Evolutionary conservation across 2,797 vertebrate species (phyloP).

Genomic region (Catharus ustulatus): DNA sequence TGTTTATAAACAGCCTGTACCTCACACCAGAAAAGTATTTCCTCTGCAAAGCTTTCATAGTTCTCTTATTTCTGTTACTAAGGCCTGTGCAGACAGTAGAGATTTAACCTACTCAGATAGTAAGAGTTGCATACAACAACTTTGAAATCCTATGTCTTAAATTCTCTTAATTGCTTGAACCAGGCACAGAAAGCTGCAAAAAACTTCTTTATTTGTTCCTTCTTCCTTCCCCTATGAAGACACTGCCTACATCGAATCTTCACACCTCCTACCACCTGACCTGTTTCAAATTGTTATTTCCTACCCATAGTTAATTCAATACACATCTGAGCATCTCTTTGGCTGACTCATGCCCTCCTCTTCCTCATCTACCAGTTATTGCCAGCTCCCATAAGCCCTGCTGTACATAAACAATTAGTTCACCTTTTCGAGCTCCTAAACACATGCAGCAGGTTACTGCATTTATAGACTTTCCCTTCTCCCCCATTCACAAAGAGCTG

Average conservation of each 20-base stretch:
- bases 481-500: not conserved
- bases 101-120: not conserved
- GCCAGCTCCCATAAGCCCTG: not conserved
- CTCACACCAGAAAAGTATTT: not conserved
- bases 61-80: not conserved
- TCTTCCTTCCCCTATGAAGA: not conserved
- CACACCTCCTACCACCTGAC: not conserved
- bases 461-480: not conserved
- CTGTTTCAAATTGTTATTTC: not conserved
- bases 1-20: not conserved
- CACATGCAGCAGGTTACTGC: not conserved
- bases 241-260: not conserved
- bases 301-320: not conserved
- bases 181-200: not conserved
- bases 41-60: not conserved
- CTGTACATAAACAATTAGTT: not conserved
- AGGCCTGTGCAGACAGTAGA: not conserved
- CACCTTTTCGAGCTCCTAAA: not conserved
- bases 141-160: not conserved
- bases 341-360: not conserved
- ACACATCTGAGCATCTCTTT: not conserved
- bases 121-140: not conserved
- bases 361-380: not conserved
- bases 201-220: not conserved
- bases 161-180: not conserved